Percentiles rank a stretch among this genome's conserved stretches.
Conservation (phyloP, 2,113 vertebrate species). For the Mus pahari region DNA sequence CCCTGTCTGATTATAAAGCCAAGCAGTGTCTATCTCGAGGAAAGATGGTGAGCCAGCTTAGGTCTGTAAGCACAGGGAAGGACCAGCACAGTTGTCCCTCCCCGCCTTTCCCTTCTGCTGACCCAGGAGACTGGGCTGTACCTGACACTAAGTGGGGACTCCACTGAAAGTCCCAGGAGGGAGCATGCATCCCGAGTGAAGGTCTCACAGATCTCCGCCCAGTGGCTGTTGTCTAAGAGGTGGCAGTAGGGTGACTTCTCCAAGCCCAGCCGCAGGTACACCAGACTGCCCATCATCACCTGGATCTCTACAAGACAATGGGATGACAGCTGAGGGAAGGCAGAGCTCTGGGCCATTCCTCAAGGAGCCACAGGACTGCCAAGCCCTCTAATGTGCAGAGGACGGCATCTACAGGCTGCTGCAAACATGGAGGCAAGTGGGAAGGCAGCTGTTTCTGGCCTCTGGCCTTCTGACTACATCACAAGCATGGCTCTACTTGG, state of each 20-base stretch:
- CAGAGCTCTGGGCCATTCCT: background rate
- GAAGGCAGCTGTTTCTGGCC: background rate
- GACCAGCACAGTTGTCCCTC: background rate
- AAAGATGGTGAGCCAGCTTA: background rate
- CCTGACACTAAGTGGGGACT: constrained; percentile 96
- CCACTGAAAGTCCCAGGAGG: constrained; percentile 93
- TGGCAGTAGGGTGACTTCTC: constrained; percentile 93
- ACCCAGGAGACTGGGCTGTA: constrained; percentile 66
- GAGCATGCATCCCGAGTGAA: constrained; percentile 94
- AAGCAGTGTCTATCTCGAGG: background rate
- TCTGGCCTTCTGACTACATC: background rate
- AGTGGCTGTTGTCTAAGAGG: constrained; percentile 92
- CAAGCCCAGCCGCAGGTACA: constrained; percentile 94
- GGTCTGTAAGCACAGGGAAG: background rate
- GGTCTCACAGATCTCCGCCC: constrained; percentile 94
- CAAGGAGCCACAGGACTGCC: accelerated
- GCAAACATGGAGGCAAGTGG: background rate
- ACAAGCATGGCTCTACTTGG: background rate
- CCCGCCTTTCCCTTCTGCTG: background rate
- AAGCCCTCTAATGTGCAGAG: background rate
- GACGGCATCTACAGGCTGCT: background rate
- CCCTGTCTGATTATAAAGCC: background rate
- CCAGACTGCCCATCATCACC: constrained; percentile 95
- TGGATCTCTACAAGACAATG: constrained; percentile 90
- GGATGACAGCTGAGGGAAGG: background rate